Evolutionary conservation across 2,113 vertebrate genomes (phyloP).

Genomic region (Porphyrio hochstetteri): DNA sequence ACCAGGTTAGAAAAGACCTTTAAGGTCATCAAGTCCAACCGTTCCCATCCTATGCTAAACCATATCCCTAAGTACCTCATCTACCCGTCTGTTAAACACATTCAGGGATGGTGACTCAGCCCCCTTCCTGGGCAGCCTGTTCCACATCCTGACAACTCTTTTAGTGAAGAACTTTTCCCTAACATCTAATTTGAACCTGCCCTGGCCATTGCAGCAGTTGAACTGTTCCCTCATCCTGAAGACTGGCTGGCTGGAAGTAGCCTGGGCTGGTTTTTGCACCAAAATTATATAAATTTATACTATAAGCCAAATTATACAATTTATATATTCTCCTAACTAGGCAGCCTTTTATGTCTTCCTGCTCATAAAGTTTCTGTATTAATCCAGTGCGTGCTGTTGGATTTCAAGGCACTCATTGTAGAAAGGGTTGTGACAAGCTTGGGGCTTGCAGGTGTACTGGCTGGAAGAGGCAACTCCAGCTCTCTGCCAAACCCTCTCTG

Average conservation of each 20-base stretch:
- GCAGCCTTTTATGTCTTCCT: background rate
- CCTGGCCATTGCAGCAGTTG: background rate
- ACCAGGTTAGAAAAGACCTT: too few relatives aligned
- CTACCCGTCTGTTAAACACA: too few relatives aligned
- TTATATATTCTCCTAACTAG: background rate
- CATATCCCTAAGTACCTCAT: too few relatives aligned
- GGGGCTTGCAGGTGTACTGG: background rate
- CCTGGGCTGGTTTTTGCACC: background rate
- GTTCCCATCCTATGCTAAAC: too few relatives aligned
- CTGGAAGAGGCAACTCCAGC: background rate
- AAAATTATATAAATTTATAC: background rate
- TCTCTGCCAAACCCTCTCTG: background rate
- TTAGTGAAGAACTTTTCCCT: too few relatives aligned
- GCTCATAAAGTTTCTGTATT: background rate
- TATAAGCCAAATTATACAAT: background rate
- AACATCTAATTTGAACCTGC: too few relatives aligned
- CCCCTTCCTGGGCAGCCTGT: too few relatives aligned
- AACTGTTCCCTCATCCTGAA: rapidly evolving
- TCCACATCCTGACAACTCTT: too few relatives aligned
- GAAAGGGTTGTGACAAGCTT: background rate
- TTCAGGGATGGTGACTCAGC: too few relatives aligned
- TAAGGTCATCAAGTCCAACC: too few relatives aligned
- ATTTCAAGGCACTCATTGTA: background rate
- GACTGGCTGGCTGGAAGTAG: background rate
- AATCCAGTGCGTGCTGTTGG: background rate